These are phyloP conservation scores for Astyanax mexicanus DNA, from an alignment of 2,797 vertebrate species.

Conservation along the genomic window DNA sequence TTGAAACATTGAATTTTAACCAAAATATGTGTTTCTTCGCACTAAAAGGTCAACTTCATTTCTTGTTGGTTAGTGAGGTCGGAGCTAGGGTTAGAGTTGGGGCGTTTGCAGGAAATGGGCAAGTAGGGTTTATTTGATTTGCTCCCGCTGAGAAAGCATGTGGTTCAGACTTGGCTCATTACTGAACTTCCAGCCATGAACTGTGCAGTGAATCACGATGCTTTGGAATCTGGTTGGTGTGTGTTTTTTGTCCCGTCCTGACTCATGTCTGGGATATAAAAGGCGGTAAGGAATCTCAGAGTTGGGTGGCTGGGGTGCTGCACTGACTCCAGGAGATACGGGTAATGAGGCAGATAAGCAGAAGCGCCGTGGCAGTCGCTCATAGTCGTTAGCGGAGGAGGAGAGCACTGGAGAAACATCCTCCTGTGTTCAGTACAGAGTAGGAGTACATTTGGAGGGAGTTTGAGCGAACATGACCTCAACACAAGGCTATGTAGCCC, in stretches of 20 bases:
- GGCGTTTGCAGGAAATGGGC: slow-evolving; percentile 17
- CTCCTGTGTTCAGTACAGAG: slow-evolving; percentile 35
- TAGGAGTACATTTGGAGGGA: slow-evolving; percentile 52
- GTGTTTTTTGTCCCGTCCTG: background rate
- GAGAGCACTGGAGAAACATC: slow-evolving; percentile 33
- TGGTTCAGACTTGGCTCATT: background rate
- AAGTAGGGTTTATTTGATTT: slow-evolving; percentile 23
- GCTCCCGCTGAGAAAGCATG: slow-evolving; percentile 8
- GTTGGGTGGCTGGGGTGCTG: slow-evolving; percentile 1
- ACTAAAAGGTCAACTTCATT: too few species aligned
- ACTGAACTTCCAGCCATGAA: background rate
- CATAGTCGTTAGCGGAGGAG: slow-evolving; percentile 13
- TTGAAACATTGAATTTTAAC: too few species aligned
- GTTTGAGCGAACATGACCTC: slow-evolving; percentile 66
- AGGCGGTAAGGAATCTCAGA: background rate
- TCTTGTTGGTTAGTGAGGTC: too few species aligned
- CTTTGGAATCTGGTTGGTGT: background rate
- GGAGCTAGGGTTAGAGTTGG: background rate
- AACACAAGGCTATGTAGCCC: slow-evolving; percentile 69
- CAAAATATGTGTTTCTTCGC: too few species aligned
- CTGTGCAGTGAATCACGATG: background rate
- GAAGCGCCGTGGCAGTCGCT: background rate
- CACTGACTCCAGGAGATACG: background rate
- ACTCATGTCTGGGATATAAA: background rate
- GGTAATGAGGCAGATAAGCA: slow-evolving; percentile 6